Percentiles rank a stretch among this genome's conserved stretches.
Conservation (phyloP, 2,113 vertebrate genomes). For the Chitala chitala region DNA sequence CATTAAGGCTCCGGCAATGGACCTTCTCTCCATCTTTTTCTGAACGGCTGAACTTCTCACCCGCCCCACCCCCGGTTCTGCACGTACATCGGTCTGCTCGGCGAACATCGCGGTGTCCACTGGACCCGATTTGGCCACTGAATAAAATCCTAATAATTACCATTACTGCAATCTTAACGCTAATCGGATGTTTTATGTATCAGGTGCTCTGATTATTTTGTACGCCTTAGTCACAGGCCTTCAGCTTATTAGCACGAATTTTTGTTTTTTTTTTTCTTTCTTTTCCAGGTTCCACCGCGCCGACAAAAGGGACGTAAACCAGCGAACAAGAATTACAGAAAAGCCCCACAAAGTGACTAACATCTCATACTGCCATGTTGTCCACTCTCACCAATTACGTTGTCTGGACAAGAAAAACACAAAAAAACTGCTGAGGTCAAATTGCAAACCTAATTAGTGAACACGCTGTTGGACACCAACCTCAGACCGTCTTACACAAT, state of each 20-base stretch:
- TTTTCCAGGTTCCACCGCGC: neutral
- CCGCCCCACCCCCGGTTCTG: neutral
- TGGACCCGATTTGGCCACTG: neutral
- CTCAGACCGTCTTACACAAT: neutral
- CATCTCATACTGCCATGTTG: neutral
- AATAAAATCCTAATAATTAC: conserved; percentile 55
- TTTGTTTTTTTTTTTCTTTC: neutral
- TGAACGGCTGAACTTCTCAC: neutral
- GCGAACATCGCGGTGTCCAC: no score
- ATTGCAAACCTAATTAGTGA: conserved; percentile 50
- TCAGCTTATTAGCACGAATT: neutral
- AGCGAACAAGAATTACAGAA: neutral
- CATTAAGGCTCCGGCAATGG: neutral
- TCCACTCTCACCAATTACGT: conserved; percentile 39
- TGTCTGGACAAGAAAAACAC: conserved; percentile 46
- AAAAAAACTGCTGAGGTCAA: conserved; percentile 45
- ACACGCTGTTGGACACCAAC: conserved; percentile 17
- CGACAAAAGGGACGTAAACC: neutral
- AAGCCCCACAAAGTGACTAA: neutral
- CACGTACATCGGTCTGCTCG: neutral
- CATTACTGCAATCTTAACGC: conserved; percentile 25
- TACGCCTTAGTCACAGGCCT: neutral
- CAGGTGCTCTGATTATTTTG: neutral
- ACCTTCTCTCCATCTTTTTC: neutral
- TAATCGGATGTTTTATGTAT: conserved; percentile 7